phyloP scores from a whole-genome alignment of 2,113 vertebrate genomes.

The Beaufortia kweichowensis region DNA sequence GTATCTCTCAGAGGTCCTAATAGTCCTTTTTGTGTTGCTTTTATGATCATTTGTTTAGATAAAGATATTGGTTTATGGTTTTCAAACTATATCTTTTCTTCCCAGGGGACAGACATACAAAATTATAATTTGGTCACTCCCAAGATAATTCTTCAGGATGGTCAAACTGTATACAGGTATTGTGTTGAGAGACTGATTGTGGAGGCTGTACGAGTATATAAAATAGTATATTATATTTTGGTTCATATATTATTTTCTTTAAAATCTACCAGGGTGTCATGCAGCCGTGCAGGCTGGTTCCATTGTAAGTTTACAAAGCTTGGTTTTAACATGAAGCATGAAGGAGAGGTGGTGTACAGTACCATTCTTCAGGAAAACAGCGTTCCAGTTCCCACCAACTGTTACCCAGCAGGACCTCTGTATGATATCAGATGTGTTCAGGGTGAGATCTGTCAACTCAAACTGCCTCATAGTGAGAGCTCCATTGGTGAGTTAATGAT shows the following conservation, averaged over 20 bases:
- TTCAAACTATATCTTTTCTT: neutral
- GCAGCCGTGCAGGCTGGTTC: constrained; percentile 27
- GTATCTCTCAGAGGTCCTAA: neutral
- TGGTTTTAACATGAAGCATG: constrained; percentile 27
- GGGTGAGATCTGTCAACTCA: constrained; percentile 32
- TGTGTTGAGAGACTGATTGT: neutral
- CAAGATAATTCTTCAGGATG: neutral
- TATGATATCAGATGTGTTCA: constrained; percentile 39
- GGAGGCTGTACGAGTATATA: neutral
- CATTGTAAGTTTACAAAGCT: constrained; percentile 8
- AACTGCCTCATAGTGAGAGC: constrained; percentile 27
- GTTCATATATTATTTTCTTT: neutral
- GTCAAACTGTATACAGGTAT: constrained; percentile 18
- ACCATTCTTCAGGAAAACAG: neutral
- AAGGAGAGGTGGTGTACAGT: constrained; percentile 29
- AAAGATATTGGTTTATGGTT: no score
- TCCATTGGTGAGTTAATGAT: constrained; percentile 25
- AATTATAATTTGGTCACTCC: neutral
- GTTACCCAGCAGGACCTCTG: constrained; percentile 26
- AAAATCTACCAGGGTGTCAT: neutral
- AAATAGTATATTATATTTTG: neutral
- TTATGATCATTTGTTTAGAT: no score
- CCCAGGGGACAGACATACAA: neutral
- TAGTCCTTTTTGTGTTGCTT: neutral
- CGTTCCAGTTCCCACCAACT: constrained; percentile 17